Evolutionary conservation across 2,888 invertebrate genomes (phyloP).

Genomic region (Therioaphis trifolii): DNA sequence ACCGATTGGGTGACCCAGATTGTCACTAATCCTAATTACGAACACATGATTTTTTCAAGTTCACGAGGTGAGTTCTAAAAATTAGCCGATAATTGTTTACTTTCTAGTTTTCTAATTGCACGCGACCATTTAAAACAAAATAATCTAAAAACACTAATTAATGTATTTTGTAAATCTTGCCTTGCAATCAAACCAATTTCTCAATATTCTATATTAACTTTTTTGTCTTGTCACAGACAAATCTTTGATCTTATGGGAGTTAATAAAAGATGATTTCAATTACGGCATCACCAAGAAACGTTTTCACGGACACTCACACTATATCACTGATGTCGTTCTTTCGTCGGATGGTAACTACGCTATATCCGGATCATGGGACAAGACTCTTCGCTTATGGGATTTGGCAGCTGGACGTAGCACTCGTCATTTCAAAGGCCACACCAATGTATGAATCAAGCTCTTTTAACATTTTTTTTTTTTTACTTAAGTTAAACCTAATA

Average conservation of each 20-base stretch:
- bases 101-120: too few relatives aligned
- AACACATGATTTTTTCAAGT: constrained; percentile 97
- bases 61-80: constrained; percentile 85
- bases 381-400: constrained; percentile 98
- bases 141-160: too few relatives aligned
- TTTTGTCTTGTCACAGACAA: constrained; percentile 78
- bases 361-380: constrained; percentile 99
- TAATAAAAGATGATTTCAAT: constrained; percentile 88
- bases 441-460: constrained; percentile 77
- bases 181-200: too few relatives aligned
- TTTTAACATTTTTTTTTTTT: constrained; percentile 63
- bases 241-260: constrained; percentile 96
- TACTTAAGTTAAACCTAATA: constrained; percentile 51
- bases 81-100: not conserved
- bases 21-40: constrained; percentile 97
- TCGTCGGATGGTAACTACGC: constrained; percentile 99
- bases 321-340: constrained; percentile 98
- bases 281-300: constrained; percentile 97
- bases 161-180: too few relatives aligned
- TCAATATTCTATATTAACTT: too few relatives aligned
- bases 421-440: constrained; percentile 98
- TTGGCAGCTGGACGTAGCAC: constrained; percentile 96
- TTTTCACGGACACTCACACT: constrained; percentile 97
- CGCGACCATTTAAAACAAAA: too few relatives aligned
- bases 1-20: constrained; percentile 99